A percentile compares a stretch with the other conserved stretches of the same genome.
These are phyloP conservation scores for Leptonema lineaticorne DNA, from an alignment of 1,140 invertebrate species.

Conservation along the genomic window DNA sequence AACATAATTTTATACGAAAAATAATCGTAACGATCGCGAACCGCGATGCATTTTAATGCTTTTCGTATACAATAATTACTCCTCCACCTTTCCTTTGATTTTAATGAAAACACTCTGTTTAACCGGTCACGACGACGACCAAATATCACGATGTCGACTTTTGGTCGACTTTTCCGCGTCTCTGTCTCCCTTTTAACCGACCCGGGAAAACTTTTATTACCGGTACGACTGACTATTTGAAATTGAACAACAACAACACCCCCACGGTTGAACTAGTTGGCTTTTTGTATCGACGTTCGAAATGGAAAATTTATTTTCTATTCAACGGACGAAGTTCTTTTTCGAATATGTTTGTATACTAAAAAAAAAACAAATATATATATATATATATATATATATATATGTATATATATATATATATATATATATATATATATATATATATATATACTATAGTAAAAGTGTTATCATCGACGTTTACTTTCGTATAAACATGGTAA, in stretches of 20 bases:
- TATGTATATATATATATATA: too few relatives aligned
- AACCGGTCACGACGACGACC: background rate
- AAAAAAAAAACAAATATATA: too few relatives aligned
- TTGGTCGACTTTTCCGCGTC: too few relatives aligned
- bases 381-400: too few relatives aligned
- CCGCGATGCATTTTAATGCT: constrained; percentile 8
- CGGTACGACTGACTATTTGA: background rate
- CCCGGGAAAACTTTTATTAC: constrained; percentile 8
- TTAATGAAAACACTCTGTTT: background rate
- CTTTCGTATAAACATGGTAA: too few relatives aligned
- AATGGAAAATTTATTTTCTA: background rate
- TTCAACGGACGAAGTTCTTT: too few relatives aligned
- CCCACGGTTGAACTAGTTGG: background rate
- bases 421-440: too few relatives aligned
- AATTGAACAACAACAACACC: constrained; percentile 7
- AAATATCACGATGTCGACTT: background rate
- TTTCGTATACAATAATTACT: background rate
- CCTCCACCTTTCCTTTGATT: too few relatives aligned
- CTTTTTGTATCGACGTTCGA: constrained; percentile 3
- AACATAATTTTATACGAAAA: background rate
- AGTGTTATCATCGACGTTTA: too few relatives aligned
- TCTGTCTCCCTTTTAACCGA: background rate
- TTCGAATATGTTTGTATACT: too few relatives aligned
- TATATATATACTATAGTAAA: too few relatives aligned
- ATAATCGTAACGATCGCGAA: background rate